Base-by-base conservation (phyloP, 2,888 invertebrate species). In the Agonum fuliginosum region DNA sequence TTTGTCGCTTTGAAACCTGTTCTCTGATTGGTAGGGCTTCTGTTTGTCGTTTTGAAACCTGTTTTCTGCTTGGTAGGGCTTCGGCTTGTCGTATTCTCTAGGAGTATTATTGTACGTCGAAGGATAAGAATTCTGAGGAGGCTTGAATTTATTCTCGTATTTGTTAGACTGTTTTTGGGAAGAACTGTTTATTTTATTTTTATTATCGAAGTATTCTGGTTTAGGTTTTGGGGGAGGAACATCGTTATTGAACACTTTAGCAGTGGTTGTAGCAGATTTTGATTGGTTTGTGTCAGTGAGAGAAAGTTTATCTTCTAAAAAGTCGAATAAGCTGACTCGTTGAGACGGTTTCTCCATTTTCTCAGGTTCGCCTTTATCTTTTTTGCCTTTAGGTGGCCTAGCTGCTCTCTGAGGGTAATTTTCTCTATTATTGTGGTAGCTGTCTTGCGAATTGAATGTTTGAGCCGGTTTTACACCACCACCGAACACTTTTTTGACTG, bases 271-370 rank as follows among this genome's bases (percentile, higher is more conserved):
- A 24, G 10, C 65, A 51, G 58, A 62, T 73, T 51, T 34, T 22
- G 48, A 37, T 62, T 43, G 19, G 24, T 65, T 76, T 51, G 79
- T 77, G 67, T 82, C 82, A 65, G 78, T 85, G n/a, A 86, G 87
- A 48, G 93, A 93, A 54, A 95, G 87, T 87, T 95, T 95, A 82
- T 94, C 92, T 84, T 95, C 95, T 5, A 95, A 89, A 84, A 95
- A 95, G 85, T 94, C 94, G 85, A 95, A 95, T 1, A 95, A 86
- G 0, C 94, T 94, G 1, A 95, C 92, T 86, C 93, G 93, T 48
- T 93, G 93, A 8, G 94, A 92, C 0, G 95, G 95, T 85, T 94
- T 95, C 4, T 91, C 89, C 0, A 89, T 89, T 30, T 89, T 88
- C 67, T 89, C 89, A 78, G 91, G 91, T 46, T 90, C 89, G 79